phyloP scores from a whole-genome alignment of 2,113 vertebrate species.

The Dromiciops gliroides region DNA sequence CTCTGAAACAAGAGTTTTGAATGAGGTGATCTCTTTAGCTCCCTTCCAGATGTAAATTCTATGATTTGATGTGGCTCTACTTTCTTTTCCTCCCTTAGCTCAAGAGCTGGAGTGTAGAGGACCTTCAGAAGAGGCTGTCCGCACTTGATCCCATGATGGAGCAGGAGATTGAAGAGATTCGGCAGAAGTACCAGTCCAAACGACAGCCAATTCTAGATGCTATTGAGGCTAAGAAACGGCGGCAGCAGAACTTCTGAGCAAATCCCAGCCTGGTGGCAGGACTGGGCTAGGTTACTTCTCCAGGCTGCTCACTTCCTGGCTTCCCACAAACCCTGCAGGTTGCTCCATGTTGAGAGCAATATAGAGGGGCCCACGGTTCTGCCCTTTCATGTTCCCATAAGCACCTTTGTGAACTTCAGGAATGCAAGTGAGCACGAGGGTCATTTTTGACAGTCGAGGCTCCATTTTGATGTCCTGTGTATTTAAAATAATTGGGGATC shows the following conservation, averaged over 20 bases:
- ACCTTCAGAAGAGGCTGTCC: conserved; percentile 88
- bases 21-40: not conserved
- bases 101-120: conserved; percentile 92
- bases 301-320: conserved; percentile 67
- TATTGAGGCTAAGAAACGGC: conserved; percentile 94
- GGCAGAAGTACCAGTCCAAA: conserved; percentile 94
- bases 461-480: conserved; percentile 58
- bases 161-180: conserved; percentile 97
- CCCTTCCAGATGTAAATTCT: not conserved
- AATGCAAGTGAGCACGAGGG: conserved; percentile 66
- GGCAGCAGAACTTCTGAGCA: conserved; percentile 92
- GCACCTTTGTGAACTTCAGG: conserved; percentile 85
- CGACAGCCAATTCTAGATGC: conserved; percentile 95
- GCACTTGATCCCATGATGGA: conserved; percentile 98
- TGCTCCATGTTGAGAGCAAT: conserved; percentile 65
- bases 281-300: conserved; percentile 40
- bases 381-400: conserved; percentile 75
- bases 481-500: conserved; percentile 45
- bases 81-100: conserved; percentile 81
- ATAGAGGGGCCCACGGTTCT: conserved; percentile 74
- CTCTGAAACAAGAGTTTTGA: not conserved
- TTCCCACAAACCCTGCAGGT: conserved; percentile 57
- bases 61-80: not conserved
- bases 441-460: conserved; percentile 52
- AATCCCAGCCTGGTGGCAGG: not conserved